Evolutionary conservation across 2,888 invertebrate genomes (phyloP), one percentile per base, ranked within the genome.

Genomic region (Tachina fera): DNA sequence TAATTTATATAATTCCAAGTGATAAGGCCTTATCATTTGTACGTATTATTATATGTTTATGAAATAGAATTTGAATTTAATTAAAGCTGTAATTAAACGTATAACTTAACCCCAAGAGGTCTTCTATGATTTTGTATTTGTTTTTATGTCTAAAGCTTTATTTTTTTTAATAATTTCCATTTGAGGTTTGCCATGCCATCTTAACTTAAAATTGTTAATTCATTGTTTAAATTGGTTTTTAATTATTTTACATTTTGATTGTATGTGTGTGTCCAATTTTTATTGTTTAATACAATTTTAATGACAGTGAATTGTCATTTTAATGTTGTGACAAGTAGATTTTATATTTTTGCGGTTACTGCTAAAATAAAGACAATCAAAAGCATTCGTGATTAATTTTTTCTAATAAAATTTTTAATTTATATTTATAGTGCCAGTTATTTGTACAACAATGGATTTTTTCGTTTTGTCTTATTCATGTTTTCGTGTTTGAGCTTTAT

Each of bases 291-390:
- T 78, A 65, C 22, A n/a, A 31, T 78, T 78, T 78, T 75, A 82
- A 75, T 75, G 65, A 41, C 47, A 74, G 16, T 86, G 51, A 78
- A 86, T 82, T 82, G 71, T 63, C 71, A 61, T 63, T 68, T 82
- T 76, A 67, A 83, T 79, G 75, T 83, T 43, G 79, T 76, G 79
- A 75, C 82, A 79, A 75, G 63, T 76, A 63, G 16, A 60, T 31
- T 60, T 72, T 74, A 45, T 70, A n/a, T 60, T 70, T 19, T 39
- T 72, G n/a, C 61, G 1, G 22, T 22, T 51, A 19, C 51, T 41
- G 61, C 71, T 56, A 22, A 49, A 84, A 79, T 79, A 63, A 71
- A 79, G 84, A 70, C 79, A 79, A 75, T 75, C 49, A 70, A 78
- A 83, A 58, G 58, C 41, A 75, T 63, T 75, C 49, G 65, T 60